phyloP scores from a whole-genome alignment of 2,113 vertebrate genomes.

The Phasianus colchicus region DNA sequence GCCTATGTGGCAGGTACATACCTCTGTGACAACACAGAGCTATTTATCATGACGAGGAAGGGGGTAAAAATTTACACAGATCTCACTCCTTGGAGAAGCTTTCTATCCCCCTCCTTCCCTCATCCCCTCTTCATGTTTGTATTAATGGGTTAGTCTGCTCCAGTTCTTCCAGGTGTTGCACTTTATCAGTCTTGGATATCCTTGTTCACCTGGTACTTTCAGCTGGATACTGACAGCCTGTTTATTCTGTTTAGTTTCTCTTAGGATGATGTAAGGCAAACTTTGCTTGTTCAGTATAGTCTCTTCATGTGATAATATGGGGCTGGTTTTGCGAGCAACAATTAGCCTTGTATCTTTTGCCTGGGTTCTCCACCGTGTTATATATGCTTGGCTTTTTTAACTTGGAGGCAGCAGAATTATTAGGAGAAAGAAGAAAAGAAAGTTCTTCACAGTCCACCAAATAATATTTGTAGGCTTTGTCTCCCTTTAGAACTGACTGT shows the following conservation, averaged over 20 bases:
- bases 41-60: not conserved
- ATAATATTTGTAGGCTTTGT: not conserved
- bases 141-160: not conserved
- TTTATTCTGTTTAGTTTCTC: not conserved
- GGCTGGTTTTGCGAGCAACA: not conserved
- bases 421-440: not conserved
- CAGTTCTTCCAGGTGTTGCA: not conserved
- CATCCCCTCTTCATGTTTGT: not conserved
- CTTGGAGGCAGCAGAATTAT: not conserved
- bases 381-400: not conserved
- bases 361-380: not conserved
- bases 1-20: not conserved
- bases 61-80: not conserved
- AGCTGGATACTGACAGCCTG: not conserved
- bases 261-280: not conserved
- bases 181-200: not conserved
- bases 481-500: not conserved
- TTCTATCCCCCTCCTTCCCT: no score
- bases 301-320: not conserved
- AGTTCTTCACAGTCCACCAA: not conserved
- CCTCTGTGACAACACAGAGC: not conserved
- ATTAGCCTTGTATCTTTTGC: not conserved
- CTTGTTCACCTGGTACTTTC: not conserved
- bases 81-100: not conserved
- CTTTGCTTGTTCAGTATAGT: not conserved